phyloP scores from a whole-genome alignment of 2,888 invertebrate species.

The Pterostichus niger region DNA sequence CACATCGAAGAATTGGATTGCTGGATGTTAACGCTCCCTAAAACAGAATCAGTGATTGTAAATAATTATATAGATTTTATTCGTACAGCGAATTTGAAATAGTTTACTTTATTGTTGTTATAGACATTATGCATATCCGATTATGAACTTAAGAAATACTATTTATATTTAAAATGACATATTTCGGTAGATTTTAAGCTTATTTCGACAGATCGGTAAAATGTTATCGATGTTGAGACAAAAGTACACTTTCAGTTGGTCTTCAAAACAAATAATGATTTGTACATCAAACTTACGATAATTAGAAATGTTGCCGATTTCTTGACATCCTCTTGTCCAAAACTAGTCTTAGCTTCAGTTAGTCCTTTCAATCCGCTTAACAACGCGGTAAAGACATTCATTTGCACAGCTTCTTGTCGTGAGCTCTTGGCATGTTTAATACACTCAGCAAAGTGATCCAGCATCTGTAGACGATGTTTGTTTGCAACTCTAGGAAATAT shows the following conservation, averaged over 20 bases:
- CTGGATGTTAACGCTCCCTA: conserved; percentile 86
- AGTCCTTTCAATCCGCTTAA: conserved; percentile 92
- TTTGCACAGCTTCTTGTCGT: conserved; percentile 96
- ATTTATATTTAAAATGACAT: no score
- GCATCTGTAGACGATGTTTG: conserved; percentile 98
- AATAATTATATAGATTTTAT: neutral
- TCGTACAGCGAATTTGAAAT: conserved; percentile 63
- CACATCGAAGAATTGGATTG: conserved; percentile 91
- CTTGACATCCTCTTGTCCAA: conserved; percentile 94
- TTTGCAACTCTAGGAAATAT: conserved; percentile 96
- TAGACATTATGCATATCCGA: no score
- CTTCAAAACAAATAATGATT: no score
- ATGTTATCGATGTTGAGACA: no score
- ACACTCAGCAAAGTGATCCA: conserved; percentile 97
- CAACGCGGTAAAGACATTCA: conserved; percentile 97
- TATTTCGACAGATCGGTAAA: no score
- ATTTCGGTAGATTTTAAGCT: no score
- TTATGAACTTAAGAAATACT: no score
- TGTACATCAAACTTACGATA: conserved; percentile 79
- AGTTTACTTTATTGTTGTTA: neutral
- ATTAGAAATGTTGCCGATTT: conserved; percentile 90
- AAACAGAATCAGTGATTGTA: neutral
- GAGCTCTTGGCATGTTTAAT: conserved; percentile 95
- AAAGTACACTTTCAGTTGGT: no score
- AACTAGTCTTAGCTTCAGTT: conserved; percentile 90